Percentiles rank a stretch among this genome's conserved stretches.
These are phyloP conservation scores for Magallana angulata DNA, from an alignment of 1,140 invertebrate species.

Conservation along the genomic window DNA sequence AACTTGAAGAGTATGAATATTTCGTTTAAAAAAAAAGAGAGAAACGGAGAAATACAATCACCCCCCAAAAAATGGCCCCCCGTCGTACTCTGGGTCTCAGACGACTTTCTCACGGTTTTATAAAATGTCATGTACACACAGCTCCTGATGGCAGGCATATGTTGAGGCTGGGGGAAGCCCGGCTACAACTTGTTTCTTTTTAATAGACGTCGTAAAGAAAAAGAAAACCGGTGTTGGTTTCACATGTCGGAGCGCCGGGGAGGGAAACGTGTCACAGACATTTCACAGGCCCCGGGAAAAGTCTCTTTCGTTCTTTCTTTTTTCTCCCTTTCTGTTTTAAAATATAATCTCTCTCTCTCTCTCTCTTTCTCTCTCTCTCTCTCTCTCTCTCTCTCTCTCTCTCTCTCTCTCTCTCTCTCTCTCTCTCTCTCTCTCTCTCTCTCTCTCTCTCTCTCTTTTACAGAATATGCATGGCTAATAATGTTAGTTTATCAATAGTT, in stretches of 20 bases:
- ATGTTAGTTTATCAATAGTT: no score
- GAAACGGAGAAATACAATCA: background rate
- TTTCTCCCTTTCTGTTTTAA: no score
- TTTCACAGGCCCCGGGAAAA: background rate
- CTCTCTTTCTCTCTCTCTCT: no score
- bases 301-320: no score
- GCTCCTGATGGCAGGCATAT: constrained; percentile 23
- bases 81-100: background rate
- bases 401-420: no score
- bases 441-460: no score
- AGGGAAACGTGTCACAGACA: background rate
- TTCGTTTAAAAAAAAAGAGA: background rate
- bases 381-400: no score
- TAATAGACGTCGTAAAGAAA: constrained; percentile 3
- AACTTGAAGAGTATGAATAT: no score
- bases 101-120: constrained; percentile 18
- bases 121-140: constrained; percentile 5
- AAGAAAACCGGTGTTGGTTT: background rate
- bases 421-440: no score
- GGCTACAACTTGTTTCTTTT: constrained; percentile 14
- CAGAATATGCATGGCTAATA: no score
- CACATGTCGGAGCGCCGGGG: background rate
- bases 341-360: no score
- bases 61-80: background rate
- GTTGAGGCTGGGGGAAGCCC: constrained; percentile 3